Conservation (phyloP, 2,113 vertebrate genomes). For the Meriones unguiculatus region DNA sequence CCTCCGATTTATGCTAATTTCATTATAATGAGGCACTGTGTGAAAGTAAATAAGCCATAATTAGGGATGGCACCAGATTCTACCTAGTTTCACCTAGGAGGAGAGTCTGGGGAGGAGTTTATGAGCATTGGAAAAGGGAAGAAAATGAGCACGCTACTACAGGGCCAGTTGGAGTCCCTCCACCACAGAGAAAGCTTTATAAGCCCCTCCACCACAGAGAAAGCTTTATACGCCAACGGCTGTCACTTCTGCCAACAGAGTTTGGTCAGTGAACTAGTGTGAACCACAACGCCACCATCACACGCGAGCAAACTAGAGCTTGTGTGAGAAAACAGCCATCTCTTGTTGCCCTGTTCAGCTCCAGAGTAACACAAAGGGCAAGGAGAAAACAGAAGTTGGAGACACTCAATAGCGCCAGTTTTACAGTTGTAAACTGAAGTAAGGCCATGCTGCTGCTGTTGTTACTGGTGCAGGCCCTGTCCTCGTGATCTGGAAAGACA, state of each 20-base stretch:
- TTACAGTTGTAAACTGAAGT: neutral
- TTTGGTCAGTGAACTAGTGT: neutral
- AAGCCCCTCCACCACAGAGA: neutral
- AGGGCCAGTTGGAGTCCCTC: neutral
- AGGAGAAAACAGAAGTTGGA: neutral
- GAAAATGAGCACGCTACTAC: slow-evolving; percentile 21
- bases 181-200: neutral
- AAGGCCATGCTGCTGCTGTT: neutral
- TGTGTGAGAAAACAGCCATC: neutral
- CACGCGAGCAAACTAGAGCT: neutral
- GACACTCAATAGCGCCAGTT: neutral
- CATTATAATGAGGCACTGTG: slow-evolving; percentile 14
- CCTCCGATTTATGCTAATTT: slow-evolving; percentile 43
- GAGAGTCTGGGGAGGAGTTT: slow-evolving; percentile 22
- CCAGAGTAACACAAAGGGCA: neutral
- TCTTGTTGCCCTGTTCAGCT: neutral
- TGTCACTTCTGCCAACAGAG: neutral
- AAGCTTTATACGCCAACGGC: neutral
- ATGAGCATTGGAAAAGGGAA: neutral
- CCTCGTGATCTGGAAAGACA: too few species aligned
- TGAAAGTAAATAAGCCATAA: slow-evolving; percentile 57
- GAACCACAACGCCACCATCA: neutral
- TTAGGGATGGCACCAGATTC: slow-evolving; percentile 2
- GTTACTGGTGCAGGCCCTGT: too few species aligned
- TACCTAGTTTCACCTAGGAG: slow-evolving; percentile 44